Base-by-base conservation (phyloP, 2,797 vertebrate species). In the Catharus ustulatus region DNA sequence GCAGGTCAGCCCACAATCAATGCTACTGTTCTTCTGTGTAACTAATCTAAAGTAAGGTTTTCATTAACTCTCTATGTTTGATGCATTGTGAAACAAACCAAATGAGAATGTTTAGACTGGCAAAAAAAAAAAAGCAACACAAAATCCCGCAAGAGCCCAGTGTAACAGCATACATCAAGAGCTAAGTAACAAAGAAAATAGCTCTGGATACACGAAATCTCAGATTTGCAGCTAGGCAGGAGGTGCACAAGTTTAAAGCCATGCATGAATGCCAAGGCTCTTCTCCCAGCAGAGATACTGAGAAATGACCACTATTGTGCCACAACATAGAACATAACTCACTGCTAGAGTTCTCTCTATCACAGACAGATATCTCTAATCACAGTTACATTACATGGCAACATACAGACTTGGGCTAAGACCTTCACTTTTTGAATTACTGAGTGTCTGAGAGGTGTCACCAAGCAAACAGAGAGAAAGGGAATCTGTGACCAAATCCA, bases 61-160 rank as follows among this genome's bases (percentile, higher is more conserved):
- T 88, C 87, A 84, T 94, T 95, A 92, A 85, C 64, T 77, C 75
- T 30, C 51, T 89, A 67, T 84, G 78, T 87, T 96, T 92, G 89
- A 69, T 89, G 61, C 40, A 89, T 81, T 83, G 75, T 89, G 93
- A 89, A 95, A 71, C 30, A 92, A 95, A 91, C 30, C 0, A 0
- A 82, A 89, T 85, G 21, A 68, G 54, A 94, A 91, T 45, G 57
- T 76, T 90, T 76, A 89, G 74, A 42, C 77, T 38, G 36, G 40
- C 27, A 76, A 83, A 92, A 87, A 52, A 89, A 89, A 87, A 52
- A 89, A 85, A 68, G 12, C 69, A 58, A 42, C 34, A 49, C 38
- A 73, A 86, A 96, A 76, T 92, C 78, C 92, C 84, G 51, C 46
- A 85, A 85, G 84, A 87, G 27, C 11, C 6, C 30, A 42, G 68